A percentile compares a stretch with the other conserved stretches of the same genome.
phyloP scores from a whole-genome alignment of 2,797 vertebrate genomes.

The Sus cebifrons region DNA sequence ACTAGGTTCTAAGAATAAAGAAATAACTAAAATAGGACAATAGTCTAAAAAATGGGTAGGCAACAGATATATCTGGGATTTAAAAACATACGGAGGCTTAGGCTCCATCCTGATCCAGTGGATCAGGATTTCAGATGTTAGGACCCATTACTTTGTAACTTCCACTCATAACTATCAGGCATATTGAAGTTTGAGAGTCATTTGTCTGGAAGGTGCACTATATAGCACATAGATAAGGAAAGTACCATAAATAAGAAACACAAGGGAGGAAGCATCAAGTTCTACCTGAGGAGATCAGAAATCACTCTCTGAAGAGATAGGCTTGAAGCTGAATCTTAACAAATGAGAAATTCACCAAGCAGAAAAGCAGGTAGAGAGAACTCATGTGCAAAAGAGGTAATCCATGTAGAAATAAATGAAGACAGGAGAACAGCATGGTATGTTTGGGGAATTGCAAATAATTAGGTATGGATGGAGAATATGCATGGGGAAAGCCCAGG shows the following conservation, averaged over 20 bases:
- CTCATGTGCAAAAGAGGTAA: not conserved
- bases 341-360: conserved; percentile 42
- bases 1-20: conserved; percentile 10
- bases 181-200: not conserved
- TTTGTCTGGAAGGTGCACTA: not conserved
- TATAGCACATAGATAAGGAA: not conserved
- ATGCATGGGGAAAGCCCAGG: not conserved
- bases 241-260: not conserved
- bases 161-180: not conserved
- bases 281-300: not conserved
- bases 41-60: not conserved
- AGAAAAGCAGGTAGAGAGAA: not conserved
- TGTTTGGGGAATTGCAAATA: not conserved
- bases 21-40: not conserved
- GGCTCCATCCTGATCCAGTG: not conserved
- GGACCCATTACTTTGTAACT: not conserved
- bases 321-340: not conserved
- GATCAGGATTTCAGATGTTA: not conserved
- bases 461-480: not conserved
- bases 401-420: not conserved
- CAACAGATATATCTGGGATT: not conserved
- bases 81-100: not conserved
- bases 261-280: not conserved
- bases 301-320: not conserved
- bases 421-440: not conserved